Evolutionary conservation across 2,797 vertebrate species (phyloP).

Genomic region (Enteromius thamalakanensis): DNA sequence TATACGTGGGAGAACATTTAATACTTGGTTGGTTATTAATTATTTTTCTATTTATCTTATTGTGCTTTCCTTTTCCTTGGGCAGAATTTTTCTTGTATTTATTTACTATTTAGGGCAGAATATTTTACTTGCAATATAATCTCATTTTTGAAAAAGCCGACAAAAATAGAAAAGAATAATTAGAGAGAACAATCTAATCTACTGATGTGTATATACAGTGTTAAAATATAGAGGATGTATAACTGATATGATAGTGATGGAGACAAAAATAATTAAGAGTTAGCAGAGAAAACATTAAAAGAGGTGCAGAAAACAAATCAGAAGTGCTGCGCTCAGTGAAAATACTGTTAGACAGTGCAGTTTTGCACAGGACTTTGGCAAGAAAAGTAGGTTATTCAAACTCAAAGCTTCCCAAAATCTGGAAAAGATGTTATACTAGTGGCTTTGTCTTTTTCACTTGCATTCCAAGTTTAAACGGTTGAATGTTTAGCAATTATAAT

Average conservation of each 20-base stretch:
- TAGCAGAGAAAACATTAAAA: not conserved
- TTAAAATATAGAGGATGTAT: not conserved
- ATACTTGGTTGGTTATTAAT: too few relatives aligned
- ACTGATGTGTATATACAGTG: not conserved
- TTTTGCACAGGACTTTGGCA: slow-evolving; percentile 5
- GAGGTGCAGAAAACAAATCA: not conserved
- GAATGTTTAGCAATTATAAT: slow-evolving; percentile 1
- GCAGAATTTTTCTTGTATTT: not conserved
- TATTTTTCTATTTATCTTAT: not conserved
- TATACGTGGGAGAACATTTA: not conserved
- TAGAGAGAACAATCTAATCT: not conserved
- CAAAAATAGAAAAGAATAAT: not conserved
- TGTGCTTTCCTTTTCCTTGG: not conserved
- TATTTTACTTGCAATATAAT: not conserved
- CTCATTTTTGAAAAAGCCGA: not conserved
- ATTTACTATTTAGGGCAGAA: not conserved
- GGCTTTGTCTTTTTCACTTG: slow-evolving; percentile 21
- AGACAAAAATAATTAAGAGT: not conserved
- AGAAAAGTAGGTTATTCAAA: slow-evolving; percentile 26
- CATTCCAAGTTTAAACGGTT: slow-evolving; percentile 15
- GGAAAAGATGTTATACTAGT: slow-evolving; percentile 20
- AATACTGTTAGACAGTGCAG: slow-evolving; percentile 1
- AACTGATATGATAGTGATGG: not conserved
- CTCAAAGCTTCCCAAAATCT: slow-evolving; percentile 13
- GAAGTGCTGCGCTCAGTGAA: not conserved